Base-by-base conservation (phyloP, 2,113 vertebrate species). In the Damaliscus lunatus region DNA sequence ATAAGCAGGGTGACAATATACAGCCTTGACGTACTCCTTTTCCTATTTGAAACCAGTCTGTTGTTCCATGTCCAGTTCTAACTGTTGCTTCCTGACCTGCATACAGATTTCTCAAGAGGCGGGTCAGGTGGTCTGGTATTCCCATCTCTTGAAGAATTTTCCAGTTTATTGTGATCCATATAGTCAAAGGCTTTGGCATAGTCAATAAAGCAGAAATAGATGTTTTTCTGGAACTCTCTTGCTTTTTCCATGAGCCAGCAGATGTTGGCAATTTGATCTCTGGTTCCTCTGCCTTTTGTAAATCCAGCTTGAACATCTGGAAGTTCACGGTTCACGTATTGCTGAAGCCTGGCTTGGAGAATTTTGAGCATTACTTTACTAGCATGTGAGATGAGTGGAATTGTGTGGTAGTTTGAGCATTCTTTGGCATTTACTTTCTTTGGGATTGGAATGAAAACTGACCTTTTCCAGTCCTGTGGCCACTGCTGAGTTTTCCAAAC, bases 191-290 rank as follows among this genome's bases (percentile, higher is more conserved):
- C 60, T 64, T 64, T 33, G 60, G 60, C 14, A 33, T 53, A 53
- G 60, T 64, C 60, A 64, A 64, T 64, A 33, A 33, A 64, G 31
- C 60, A 64, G 60, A 62, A 33, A 33, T 4, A 33, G 60, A 62
- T 16, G 29, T 33, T 64, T 33, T 33, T 64, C 60, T 33, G 31
- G 60, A 64, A 64, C 60, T 64, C 14, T 62, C 31, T 62, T 64
- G 14, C 60, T 33, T 64, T 33, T 64, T 33, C 7, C 0, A 33
- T 33, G 14, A 64, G 33, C 31, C 60, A 64, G 60, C 0, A 0
- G 60, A 33, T 64, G 14, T 8, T 33, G 31, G 29, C 60, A 62
- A 33, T 62, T 62, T 62, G 14, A 16, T 62, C 60, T 62, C 60
- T 33, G 31, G 60, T 62, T 62, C 14, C 31, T 62, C 60, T 62